Evolutionary conservation across 2,797 vertebrate genomes (phyloP).

Genomic region (Gallirallus australis): DNA sequence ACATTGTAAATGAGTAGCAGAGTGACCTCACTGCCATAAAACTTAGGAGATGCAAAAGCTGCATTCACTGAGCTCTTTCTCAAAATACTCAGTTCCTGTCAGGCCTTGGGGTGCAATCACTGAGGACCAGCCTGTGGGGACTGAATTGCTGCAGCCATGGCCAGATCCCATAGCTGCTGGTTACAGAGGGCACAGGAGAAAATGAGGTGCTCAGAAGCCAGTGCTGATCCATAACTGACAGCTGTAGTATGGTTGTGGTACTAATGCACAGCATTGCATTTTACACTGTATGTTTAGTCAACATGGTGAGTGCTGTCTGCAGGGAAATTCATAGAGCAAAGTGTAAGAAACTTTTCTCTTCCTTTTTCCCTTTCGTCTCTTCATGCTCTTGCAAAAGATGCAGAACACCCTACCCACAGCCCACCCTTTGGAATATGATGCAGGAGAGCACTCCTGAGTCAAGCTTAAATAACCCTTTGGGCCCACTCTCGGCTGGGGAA

Average conservation of each 20-base stretch:
- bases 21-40: conserved; percentile 25
- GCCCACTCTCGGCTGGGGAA: neutral
- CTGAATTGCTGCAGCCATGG: neutral
- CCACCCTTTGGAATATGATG: neutral
- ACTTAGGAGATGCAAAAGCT: neutral
- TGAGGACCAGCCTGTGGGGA: neutral
- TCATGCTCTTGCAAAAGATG: neutral
- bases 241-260: neutral
- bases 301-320: neutral
- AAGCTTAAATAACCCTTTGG: neutral
- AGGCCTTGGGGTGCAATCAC: neutral
- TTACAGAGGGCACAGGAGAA: neutral
- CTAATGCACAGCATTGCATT: neutral
- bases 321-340: neutral
- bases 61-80: neutral
- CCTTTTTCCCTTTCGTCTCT: neutral
- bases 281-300: neutral
- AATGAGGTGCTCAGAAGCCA: neutral
- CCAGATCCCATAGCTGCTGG: neutral
- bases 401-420: neutral
- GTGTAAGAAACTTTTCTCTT: neutral
- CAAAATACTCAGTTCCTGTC: neutral
- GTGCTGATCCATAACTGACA: neutral
- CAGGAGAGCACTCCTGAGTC: neutral
- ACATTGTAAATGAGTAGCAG: conserved; percentile 35